Base-by-base conservation (phyloP, 2,797 vertebrate genomes). In the Carduelis carduelis region DNA sequence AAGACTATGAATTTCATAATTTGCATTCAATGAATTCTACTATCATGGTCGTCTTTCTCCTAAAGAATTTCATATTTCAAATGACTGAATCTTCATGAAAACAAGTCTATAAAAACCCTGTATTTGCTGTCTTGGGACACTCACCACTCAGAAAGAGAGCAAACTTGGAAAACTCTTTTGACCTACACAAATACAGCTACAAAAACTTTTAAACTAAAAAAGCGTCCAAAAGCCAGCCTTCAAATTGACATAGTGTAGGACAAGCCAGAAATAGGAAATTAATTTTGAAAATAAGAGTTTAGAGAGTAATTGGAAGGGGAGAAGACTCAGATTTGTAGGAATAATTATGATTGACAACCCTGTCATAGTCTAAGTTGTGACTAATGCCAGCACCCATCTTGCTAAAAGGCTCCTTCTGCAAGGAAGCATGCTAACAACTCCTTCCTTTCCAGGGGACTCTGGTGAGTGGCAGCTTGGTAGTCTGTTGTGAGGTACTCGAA, bases 151-250 rank as follows among this genome's bases (percentile, higher is more conserved):
- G 65, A 81, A 87, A 22, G 65, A 79, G 76, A 93, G 43, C 76
- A 95, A 80, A 59, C 66, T 59, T 63, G 46, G 79, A 97, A 93
- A 94, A 91, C 59, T 72, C 57, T 90, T 88, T 78, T 86, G 91
- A 95, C 79, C 87, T 91, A 70, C 34, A 83, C 46, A 79, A 94
- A 90, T 91, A 72, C 41, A 91, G 70, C 74, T 91, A 93, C 55
- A 88, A 96, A 95, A 96, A 79, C 74, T 95, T 88, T 74, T 86
- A 35, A 91, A 71, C 55, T 83, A 27, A 86, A 76, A 91, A 76
- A 69, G 12, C 11, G 6, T 56, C 49, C 43, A 11, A 79, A 94
- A 93, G 70, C 52, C 90, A 87, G 46, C 50, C 52, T 93, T 95
- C 52, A 80, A 87, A 82, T 43, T 87, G 80, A 60, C 71, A 55